These are phyloP conservation scores for Antheraea yamamai DNA, from an alignment of 2,888 invertebrate genomes.

Conservation along the genomic window DNA sequence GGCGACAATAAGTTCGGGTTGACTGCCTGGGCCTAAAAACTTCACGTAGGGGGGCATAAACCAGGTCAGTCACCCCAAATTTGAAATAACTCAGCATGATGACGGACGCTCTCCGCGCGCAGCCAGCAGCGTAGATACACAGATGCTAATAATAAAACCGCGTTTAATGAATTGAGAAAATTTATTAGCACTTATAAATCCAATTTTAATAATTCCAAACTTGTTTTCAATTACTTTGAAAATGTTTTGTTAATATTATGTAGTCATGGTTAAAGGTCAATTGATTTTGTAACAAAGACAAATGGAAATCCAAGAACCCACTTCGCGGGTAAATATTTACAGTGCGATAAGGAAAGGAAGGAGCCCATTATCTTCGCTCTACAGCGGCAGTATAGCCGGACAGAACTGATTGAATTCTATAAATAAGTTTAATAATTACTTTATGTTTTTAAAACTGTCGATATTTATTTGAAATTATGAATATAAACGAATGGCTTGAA, in stretches of 20 bases:
- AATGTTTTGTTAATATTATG: not conserved
- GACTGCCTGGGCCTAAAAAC: constrained; percentile 62
- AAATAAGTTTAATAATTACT: not conserved
- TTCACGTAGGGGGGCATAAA: constrained; percentile 54
- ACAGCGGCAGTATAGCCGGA: not conserved
- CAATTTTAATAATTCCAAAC: not conserved
- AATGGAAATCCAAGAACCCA: not conserved
- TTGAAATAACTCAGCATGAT: constrained; percentile 51
- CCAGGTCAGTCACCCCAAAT: constrained; percentile 68
- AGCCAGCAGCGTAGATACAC: constrained; percentile 12
- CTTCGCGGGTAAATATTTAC: not conserved
- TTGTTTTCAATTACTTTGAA: not conserved
- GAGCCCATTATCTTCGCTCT: not conserved
- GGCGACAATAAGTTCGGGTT: constrained; percentile 67
- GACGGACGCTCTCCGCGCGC: constrained; percentile 23
- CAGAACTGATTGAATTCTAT: not conserved
- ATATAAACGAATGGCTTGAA: not conserved
- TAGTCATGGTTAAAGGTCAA: not conserved
- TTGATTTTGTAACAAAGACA: constrained; percentile 5
- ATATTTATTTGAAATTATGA: not conserved
- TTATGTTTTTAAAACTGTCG: not conserved
- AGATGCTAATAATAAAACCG: constrained; percentile 13
- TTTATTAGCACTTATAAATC: not conserved
- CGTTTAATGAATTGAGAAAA: constrained; percentile 12
- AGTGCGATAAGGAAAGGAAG: not conserved